A percentile compares a stretch with the other conserved stretches of the same genome.
Evolutionary conservation across 2,888 invertebrate genomes (phyloP).

Genomic region (Agrilus cyanescens): DNA sequence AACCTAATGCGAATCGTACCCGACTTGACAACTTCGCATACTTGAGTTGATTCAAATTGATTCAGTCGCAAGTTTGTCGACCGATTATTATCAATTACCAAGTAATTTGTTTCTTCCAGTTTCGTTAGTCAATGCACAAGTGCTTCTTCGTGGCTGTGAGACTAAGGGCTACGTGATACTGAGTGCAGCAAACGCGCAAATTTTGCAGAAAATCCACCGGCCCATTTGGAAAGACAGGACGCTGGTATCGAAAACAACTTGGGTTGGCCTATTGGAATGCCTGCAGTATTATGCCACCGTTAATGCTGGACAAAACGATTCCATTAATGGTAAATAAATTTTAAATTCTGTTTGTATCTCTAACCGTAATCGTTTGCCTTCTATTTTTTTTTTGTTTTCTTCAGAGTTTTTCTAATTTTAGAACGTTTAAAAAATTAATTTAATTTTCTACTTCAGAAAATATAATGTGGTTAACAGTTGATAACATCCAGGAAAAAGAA

Average conservation of each 20-base stretch:
- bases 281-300: constrained; percentile 99
- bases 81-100: too few relatives aligned
- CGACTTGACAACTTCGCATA: too few relatives aligned
- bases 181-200: constrained; percentile 92
- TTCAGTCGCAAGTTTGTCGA: too few relatives aligned
- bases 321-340: constrained; percentile 40
- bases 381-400: constrained; percentile 3
- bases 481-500: constrained; percentile 82
- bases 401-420: not conserved
- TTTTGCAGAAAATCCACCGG: constrained; percentile 76
- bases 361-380: too few relatives aligned
- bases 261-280: constrained; percentile 89
- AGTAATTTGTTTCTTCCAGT: constrained; percentile 40
- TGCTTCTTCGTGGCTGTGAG: constrained; percentile 90
- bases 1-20: too few relatives aligned
- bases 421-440: too few relatives aligned
- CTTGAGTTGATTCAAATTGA: too few relatives aligned
- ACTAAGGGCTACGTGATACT: constrained; percentile 94
- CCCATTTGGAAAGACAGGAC: constrained; percentile 83
- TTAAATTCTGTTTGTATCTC: too few relatives aligned
- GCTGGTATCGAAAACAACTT: constrained; percentile 86
- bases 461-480: constrained; percentile 92
- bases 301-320: constrained; percentile 63
- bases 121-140: constrained; percentile 86
- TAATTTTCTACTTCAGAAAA: constrained; percentile 49